These are phyloP conservation scores for Leptodactylus fuscus DNA, from an alignment of 2,113 vertebrate genomes.

Conservation along the genomic window DNA sequence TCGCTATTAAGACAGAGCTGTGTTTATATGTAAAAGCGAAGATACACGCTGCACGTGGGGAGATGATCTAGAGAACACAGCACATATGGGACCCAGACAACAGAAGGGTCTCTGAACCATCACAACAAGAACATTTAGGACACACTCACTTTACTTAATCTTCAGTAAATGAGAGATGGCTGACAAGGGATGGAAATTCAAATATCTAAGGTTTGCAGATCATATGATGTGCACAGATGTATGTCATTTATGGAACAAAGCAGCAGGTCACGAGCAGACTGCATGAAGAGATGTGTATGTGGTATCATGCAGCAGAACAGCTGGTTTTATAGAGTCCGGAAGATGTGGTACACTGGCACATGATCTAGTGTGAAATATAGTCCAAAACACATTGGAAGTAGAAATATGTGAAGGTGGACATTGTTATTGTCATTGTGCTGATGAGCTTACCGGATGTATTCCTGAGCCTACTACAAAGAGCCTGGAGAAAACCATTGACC, in stretches of 20 bases:
- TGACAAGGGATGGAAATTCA: conserved; percentile 3
- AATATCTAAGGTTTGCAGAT: background rate
- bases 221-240: conserved; percentile 17
- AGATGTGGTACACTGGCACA: background rate
- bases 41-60: background rate
- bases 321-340: background rate
- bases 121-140: background rate
- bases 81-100: conserved; percentile 16
- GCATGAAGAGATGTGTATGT: background rate
- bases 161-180: background rate
- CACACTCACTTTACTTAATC: conserved; percentile 6
- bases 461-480: no score
- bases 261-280: background rate
- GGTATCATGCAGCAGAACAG: background rate
- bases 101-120: conserved; percentile 2
- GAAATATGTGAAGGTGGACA: no score
- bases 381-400: background rate
- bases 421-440: background rate
- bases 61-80: background rate
- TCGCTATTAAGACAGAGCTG: background rate
- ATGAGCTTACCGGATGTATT: no score
- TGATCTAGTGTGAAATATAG: background rate
- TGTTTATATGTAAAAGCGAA: conserved; percentile 21
- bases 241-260: conserved; percentile 4
- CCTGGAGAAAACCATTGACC: no score